phyloP scores from a whole-genome alignment of 1,140 invertebrate species.

The Scaptomyza pallida region DNA sequence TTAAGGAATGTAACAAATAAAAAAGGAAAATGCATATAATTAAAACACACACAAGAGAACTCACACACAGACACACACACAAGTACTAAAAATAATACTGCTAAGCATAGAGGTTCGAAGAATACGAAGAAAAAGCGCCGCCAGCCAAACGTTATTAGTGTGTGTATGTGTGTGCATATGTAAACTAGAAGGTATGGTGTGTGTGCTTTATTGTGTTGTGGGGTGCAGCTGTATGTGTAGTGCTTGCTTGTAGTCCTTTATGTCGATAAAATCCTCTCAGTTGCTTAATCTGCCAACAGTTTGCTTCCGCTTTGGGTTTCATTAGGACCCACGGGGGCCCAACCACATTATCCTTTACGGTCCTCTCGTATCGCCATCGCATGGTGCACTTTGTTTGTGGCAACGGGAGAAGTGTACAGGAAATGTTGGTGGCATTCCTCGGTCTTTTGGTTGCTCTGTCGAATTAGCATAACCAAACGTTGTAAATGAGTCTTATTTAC shows the following conservation, averaged over 20 bases:
- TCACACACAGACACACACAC: slow-evolving; percentile 20
- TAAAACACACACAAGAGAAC: slow-evolving; percentile 49
- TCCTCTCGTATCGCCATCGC: slow-evolving; percentile 9
- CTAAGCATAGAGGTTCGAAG: slow-evolving; percentile 17
- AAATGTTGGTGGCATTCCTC: slow-evolving; percentile 45
- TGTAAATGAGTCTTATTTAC: slow-evolving; percentile 80
- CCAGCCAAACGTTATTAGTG: slow-evolving; percentile 32
- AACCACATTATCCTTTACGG: slow-evolving; percentile 64
- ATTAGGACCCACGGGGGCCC: slow-evolving; percentile 64
- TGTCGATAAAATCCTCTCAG: slow-evolving; percentile 76
- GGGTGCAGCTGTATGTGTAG: slow-evolving; percentile 28
- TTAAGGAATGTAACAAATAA: slow-evolving; percentile 66
- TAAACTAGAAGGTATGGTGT: slow-evolving; percentile 1
- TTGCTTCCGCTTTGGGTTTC: slow-evolving; percentile 79
- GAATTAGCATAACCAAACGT: slow-evolving; percentile 80
- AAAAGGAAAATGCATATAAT: slow-evolving; percentile 70
- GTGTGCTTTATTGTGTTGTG: slow-evolving; percentile 19
- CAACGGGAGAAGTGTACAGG: slow-evolving; percentile 47
- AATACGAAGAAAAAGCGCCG: slow-evolving; percentile 29
- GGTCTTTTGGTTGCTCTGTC: slow-evolving; percentile 20
- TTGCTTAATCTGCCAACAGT: slow-evolving; percentile 78
- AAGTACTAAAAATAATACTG: slow-evolving; percentile 6
- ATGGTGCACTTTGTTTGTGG: slow-evolving; percentile 56
- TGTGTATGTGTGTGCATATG: slow-evolving; percentile 4
- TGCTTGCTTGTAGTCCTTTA: slow-evolving; percentile 41